Percentiles rank a stretch among this genome's conserved stretches.
Conservation (phyloP, 2,113 vertebrate genomes). For the Sebastes fasciatus region DNA sequence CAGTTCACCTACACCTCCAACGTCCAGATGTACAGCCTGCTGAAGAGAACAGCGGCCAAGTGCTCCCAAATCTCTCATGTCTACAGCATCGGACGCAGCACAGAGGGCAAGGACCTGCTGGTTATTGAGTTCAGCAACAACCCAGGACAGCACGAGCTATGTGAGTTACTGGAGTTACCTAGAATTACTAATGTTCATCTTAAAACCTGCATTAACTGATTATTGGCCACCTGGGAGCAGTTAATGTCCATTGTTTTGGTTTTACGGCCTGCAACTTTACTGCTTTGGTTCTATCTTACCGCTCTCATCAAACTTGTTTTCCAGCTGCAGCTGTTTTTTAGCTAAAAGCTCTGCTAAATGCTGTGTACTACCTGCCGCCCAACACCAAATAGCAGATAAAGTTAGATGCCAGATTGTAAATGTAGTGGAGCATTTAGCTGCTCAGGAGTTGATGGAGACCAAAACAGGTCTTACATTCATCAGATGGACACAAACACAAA, state of each 20-base stretch:
- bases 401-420: not conserved
- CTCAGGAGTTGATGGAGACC: not conserved
- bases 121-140: constrained; percentile 94
- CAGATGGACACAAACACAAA: not conserved
- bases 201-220: no score
- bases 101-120: constrained; percentile 92
- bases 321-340: not conserved
- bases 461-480: not conserved
- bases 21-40: constrained; percentile 88
- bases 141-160: constrained; percentile 92
- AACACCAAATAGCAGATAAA: not conserved
- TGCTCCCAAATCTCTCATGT: constrained; percentile 90
- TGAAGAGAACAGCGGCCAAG: constrained; percentile 91
- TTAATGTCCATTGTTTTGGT: not conserved
- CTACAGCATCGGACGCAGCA: constrained; percentile 96
- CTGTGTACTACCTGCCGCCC: not conserved
- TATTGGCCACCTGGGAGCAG: not conserved
- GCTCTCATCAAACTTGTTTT: not conserved
- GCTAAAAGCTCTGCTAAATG: not conserved
- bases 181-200: no score
- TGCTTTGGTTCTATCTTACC: not conserved
- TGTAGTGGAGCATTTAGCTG: not conserved
- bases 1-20: constrained; percentile 92
- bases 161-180: constrained; percentile 82
- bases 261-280: not conserved